Conservation (phyloP, 2,888 invertebrate species). For the Lepidochitona cinerea region DNA sequence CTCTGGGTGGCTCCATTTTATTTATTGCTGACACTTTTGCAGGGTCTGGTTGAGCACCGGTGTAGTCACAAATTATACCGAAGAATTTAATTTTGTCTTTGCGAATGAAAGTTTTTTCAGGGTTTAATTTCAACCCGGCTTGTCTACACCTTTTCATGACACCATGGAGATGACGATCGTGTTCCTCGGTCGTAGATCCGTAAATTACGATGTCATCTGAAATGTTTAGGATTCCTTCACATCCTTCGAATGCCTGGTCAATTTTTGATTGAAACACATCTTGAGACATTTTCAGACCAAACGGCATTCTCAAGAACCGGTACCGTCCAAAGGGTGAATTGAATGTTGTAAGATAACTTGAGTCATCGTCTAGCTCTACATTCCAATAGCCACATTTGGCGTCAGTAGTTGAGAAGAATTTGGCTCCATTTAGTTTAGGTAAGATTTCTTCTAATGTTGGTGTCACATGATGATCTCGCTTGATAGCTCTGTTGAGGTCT, state of each 20-base stretch:
- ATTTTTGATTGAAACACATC: constrained; percentile 14
- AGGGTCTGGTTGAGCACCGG: constrained; percentile 30
- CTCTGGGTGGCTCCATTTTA: constrained; percentile 19
- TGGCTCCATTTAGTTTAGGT: constrained; percentile 17
- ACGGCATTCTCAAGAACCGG: neutral
- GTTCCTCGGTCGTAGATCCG: constrained; percentile 4
- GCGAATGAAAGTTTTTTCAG: constrained; percentile 7
- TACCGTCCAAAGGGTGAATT: constrained; percentile 13
- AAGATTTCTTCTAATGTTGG: constrained; percentile 25
- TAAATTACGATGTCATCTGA: constrained; percentile 9
- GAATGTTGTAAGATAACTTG: constrained; percentile 14
- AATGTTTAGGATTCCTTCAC: constrained; percentile 5
- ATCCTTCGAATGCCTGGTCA: constrained; percentile 13
- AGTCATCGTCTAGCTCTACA: constrained; percentile 11
- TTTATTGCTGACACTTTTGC: constrained; percentile 17
- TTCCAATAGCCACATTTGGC: constrained; percentile 30
- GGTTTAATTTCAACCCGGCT: constrained; percentile 7
- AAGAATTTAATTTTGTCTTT: constrained; percentile 24
- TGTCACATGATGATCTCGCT: constrained; percentile 13
- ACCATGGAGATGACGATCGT: constrained; percentile 1
- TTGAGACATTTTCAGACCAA: constrained; percentile 9
- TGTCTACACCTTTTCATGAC: constrained; percentile 1
- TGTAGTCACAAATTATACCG: constrained; percentile 17
- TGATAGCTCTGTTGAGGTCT: constrained; percentile 5
- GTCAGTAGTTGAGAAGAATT: constrained; percentile 22